Evolutionary conservation across 2,797 vertebrate species (phyloP).

Genomic region (Pseudomugil tenellus): DNA sequence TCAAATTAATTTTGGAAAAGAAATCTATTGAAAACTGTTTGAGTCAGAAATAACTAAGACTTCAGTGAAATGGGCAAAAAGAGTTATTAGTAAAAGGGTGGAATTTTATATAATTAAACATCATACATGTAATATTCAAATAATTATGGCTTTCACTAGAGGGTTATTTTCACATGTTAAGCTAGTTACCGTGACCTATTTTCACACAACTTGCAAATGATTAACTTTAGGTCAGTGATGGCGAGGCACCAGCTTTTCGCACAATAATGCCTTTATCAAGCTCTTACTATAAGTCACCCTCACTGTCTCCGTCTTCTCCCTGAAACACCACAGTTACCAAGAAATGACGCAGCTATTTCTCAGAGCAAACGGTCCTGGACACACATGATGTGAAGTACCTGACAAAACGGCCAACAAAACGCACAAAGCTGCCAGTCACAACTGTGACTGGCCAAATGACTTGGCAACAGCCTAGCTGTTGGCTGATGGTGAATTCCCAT

Average conservation of each 20-base stretch:
- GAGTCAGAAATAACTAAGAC: background rate
- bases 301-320: background rate
- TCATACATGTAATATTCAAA: constrained; percentile 7
- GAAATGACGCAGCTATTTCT: constrained; percentile 36
- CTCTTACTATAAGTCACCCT: constrained; percentile 3
- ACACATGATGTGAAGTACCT: constrained; percentile 53
- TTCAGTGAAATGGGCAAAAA: background rate
- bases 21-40: no score
- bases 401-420: constrained; percentile 41
- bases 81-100: background rate
- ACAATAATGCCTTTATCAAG: constrained; percentile 13
- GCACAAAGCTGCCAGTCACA: constrained; percentile 39
- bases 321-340: constrained; percentile 32
- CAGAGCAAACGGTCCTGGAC: constrained; percentile 24
- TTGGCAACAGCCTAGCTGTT: constrained; percentile 44
- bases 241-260: background rate
- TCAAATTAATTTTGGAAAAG: no score
- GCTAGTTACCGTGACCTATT: background rate
- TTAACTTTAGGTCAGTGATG: background rate
- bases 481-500: constrained; percentile 43
- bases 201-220: background rate
- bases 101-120: background rate
- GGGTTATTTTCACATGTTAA: background rate
- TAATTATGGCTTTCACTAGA: background rate
- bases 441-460: constrained; percentile 45